Conservation (phyloP, 2,888 invertebrate species). For the Agriopis leucophaearia region DNA sequence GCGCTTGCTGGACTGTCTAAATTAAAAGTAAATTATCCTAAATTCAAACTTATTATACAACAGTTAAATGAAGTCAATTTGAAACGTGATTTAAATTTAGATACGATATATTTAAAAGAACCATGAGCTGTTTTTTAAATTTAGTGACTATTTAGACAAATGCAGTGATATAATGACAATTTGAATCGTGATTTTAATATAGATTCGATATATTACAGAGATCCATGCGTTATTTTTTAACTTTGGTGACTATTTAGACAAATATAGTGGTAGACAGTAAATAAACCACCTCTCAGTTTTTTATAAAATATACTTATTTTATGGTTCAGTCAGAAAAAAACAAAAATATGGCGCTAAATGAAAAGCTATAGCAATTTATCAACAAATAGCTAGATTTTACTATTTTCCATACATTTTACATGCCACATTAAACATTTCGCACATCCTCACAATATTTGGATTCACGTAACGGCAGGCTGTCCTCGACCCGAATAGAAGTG, state of each 20-base stretch:
- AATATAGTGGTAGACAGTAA: no score
- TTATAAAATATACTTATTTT: no score
- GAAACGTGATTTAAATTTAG: neutral
- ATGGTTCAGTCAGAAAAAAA: no score
- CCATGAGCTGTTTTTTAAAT: neutral
- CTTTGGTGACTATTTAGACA: no score
- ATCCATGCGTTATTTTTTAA: no score
- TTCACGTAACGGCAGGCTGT: constrained; percentile 67
- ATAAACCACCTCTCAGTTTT: no score
- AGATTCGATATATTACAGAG: no score
- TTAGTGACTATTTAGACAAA: no score
- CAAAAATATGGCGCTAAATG: neutral
- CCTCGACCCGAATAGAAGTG: constrained; percentile 81
- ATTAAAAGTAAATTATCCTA: constrained; percentile 8
- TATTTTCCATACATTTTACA: neutral
- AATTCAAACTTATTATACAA: neutral
- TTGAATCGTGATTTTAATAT: no score
- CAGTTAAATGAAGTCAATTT: constrained; percentile 2
- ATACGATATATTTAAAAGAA: neutral
- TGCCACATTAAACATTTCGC: constrained; percentile 45
- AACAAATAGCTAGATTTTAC: neutral
- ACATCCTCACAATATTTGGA: constrained; percentile 36
- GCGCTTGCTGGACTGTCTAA: neutral
- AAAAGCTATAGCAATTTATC: neutral
- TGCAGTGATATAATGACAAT: no score